Percentiles rank a stretch among this genome's conserved stretches.
phyloP scores from a whole-genome alignment of 92 coral and sea anemone genomes.

The Zoanthus gigantus region DNA sequence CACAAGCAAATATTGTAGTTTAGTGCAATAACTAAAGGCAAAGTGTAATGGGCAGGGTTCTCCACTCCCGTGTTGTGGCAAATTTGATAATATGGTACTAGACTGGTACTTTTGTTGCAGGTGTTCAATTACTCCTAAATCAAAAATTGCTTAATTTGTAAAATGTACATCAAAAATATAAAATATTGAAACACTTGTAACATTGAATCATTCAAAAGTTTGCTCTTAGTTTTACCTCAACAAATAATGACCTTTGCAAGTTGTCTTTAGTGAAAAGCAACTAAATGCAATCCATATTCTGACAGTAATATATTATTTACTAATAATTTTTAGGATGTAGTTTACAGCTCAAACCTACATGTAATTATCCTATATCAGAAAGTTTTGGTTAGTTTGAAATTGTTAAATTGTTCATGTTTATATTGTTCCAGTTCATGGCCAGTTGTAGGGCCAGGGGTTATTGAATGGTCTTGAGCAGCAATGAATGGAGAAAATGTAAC shows the following conservation, averaged over 20 bases:
- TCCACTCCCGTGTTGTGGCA: not conserved
- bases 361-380: not conserved
- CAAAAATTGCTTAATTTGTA: not conserved
- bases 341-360: no score
- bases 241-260: not conserved
- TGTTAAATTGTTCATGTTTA: not conserved
- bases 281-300: conserved; percentile 8
- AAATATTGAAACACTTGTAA: not conserved
- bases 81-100: not conserved
- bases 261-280: conserved; percentile 8
- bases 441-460: not conserved
- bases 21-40: not conserved
- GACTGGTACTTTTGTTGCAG: not conserved
- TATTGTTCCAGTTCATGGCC: conserved; percentile 1
- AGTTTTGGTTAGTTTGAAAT: conserved; percentile 2
- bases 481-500: conserved; percentile 1
- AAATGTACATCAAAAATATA: conserved; percentile 3
- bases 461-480: not conserved
- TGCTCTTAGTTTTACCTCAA: conserved; percentile 7
- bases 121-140: not conserved
- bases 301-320: not conserved
- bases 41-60: not conserved
- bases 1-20: no score
- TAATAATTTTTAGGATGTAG: not conserved
- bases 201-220: not conserved